A percentile compares a stretch with the other conserved stretches of the same genome.
Conservation (phyloP, 2,888 invertebrate genomes). For the Scaptomyza cyrtandrae region DNA sequence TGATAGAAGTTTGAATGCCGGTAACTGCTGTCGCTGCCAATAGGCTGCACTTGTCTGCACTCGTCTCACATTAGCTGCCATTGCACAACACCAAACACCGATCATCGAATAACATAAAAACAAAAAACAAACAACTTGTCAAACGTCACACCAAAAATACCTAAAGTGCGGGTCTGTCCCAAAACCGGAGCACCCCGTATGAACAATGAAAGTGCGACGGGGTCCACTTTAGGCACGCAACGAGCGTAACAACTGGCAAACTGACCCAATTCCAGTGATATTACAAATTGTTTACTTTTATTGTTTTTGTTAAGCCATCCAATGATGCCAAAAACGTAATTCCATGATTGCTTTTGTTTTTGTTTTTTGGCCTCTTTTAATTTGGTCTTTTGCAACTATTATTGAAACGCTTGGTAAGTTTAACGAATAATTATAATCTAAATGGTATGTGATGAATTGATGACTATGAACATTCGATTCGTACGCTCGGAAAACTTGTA, state of each 20-base stretch:
- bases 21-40: conserved; percentile 15
- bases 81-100: conserved; percentile 34
- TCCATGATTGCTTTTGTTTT: conserved; percentile 27
- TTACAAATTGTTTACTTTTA: conserved; percentile 74
- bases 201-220: conserved; percentile 62
- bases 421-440: conserved; percentile 18
- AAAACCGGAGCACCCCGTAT: conserved; percentile 46
- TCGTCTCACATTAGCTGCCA: conserved; percentile 3
- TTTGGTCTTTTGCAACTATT: conserved; percentile 16
- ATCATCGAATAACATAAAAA: conserved; percentile 20
- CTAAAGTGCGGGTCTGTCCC: conserved; percentile 27
- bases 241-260: conserved; percentile 68
- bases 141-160: conserved; percentile 57
- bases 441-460: no score
- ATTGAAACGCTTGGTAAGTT: conserved; percentile 36
- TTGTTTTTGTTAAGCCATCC: conserved; percentile 56
- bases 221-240: conserved; percentile 67
- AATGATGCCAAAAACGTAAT: conserved; percentile 23
- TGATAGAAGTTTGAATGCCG: conserved; percentile 55
- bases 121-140: conserved; percentile 62
- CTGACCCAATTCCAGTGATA: conserved; percentile 76
- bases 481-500: not conserved
- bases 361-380: conserved; percentile 4
- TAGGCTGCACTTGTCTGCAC: conserved; percentile 23
- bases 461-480: not conserved